Evolutionary conservation across 1,140 invertebrate species (phyloP).

Genomic region (Conus ventricosus): DNA sequence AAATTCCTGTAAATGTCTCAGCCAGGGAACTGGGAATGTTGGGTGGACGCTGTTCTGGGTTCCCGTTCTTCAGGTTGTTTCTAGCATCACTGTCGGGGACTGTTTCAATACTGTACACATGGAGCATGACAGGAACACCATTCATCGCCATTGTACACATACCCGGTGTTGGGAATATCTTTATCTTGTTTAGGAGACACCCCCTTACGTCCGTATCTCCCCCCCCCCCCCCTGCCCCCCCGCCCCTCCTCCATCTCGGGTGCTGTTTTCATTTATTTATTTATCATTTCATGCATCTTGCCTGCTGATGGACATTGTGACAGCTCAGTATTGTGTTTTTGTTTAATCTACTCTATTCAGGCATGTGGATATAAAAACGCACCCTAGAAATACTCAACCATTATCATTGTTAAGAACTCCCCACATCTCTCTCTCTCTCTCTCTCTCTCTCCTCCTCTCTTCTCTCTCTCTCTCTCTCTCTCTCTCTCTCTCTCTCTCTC

Average conservation of each 20-base stretch:
- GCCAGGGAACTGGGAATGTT: too few species aligned
- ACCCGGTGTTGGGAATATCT: neutral
- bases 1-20: too few species aligned
- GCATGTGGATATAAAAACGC: neutral
- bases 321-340: neutral
- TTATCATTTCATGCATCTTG: neutral
- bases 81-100: too few species aligned
- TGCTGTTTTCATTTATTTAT: neutral
- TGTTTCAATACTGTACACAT: neutral
- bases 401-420: neutral
- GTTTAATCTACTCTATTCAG: neutral
- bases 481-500: constrained; percentile 6
- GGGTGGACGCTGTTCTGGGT: too few species aligned
- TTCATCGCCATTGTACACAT: neutral
- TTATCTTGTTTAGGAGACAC: too few species aligned
- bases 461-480: neutral
- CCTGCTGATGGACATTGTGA: neutral
- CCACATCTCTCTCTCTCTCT: neutral
- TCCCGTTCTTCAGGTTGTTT: too few species aligned
- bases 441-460: neutral
- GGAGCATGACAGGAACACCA: neutral
- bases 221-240: too few species aligned
- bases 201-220: too few species aligned
- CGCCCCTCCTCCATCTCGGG: neutral
- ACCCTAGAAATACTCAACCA: too few species aligned